These are phyloP conservation scores for Halyomorpha halys DNA, from an alignment of 1,140 invertebrate genomes.

Conservation along the genomic window DNA sequence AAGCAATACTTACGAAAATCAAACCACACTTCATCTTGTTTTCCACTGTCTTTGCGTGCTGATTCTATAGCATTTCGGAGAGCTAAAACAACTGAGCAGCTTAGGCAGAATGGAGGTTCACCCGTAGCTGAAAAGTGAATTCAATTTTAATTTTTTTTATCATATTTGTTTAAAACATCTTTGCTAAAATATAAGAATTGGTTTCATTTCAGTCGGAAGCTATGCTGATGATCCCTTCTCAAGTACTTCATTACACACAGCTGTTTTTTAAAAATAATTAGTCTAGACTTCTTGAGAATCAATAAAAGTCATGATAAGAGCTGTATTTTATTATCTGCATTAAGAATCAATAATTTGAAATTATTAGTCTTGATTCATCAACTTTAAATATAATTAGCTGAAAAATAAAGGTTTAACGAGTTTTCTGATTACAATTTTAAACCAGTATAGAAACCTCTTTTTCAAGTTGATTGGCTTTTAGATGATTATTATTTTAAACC, in stretches of 20 bases:
- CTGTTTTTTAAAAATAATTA: neutral
- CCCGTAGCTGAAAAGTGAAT: slow-evolving; percentile 49
- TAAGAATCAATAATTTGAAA: no score
- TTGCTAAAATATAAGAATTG: no score
- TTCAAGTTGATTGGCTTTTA: no score
- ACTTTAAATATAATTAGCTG: no score
- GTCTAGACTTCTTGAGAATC: neutral
- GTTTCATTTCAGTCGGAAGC: neutral
- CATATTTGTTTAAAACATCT: no score
- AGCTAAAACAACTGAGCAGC: slow-evolving; percentile 52
- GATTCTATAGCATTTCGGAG: slow-evolving; percentile 59
- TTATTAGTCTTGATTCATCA: no score
- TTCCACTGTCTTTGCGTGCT: slow-evolving; percentile 46
- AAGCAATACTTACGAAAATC: slow-evolving; percentile 33
- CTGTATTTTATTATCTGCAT: no score
- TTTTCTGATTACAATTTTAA: no score
- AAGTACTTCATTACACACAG: neutral
- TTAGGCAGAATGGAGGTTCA: slow-evolving; percentile 66
- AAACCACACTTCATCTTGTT: slow-evolving; percentile 37
- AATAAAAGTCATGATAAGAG: no score
- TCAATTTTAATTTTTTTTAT: neutral
- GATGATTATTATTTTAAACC: no score
- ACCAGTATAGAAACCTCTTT: no score
- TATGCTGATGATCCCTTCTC: neutral
- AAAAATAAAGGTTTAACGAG: no score